phyloP scores from a whole-genome alignment of 1,140 invertebrate genomes.

The Reticulitermes speratus region DNA sequence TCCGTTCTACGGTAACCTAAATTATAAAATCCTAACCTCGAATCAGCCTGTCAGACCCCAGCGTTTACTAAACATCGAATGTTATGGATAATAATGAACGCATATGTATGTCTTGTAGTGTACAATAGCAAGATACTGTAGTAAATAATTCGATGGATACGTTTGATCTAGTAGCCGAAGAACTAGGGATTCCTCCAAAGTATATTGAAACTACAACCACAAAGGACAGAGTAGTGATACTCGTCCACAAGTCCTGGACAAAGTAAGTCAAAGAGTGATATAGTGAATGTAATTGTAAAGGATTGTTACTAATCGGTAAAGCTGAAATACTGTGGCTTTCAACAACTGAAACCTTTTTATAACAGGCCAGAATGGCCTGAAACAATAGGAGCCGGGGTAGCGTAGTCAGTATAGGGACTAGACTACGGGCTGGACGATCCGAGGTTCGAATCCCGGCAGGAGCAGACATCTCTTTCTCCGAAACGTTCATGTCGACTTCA shows the following conservation, averaged over 20 bases:
- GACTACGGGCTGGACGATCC: too few species aligned
- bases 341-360: too few species aligned
- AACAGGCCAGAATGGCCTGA: too few species aligned
- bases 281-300: background rate
- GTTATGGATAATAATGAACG: too few species aligned
- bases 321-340: background rate
- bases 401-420: too few species aligned
- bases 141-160: constrained; percentile 27
- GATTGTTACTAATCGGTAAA: too few species aligned
- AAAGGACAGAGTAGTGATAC: constrained; percentile 56
- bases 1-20: too few species aligned
- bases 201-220: constrained; percentile 56
- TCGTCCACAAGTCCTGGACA: constrained; percentile 67
- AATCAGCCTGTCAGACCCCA: background rate
- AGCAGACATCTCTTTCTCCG: too few species aligned
- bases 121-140: background rate
- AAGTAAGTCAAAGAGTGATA: constrained; percentile 47
- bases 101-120: background rate
- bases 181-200: constrained; percentile 54
- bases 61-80: too few species aligned
- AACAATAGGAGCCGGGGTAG: too few species aligned
- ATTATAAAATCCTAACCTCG: background rate
- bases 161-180: constrained; percentile 19
- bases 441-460: too few species aligned
- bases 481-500: too few species aligned